phyloP scores from a whole-genome alignment of 1,140 invertebrate genomes.

The Andricus grossulariae region DNA sequence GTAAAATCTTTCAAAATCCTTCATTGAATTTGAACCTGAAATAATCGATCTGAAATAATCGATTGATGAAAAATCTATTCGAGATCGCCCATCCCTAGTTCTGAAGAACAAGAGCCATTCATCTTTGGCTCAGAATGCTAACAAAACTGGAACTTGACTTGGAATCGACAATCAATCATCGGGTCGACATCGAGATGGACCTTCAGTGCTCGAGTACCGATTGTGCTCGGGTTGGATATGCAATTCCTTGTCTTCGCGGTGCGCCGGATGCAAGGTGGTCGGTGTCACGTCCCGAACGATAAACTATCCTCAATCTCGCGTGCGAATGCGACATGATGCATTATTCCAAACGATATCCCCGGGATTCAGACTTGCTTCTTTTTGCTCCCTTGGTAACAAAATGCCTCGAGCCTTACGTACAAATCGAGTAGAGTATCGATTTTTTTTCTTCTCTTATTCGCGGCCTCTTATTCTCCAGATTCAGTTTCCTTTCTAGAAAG shows the following conservation, averaged over 20 bases:
- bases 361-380: background rate
- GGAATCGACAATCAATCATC: background rate
- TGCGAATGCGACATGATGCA: slow-evolving; percentile 66
- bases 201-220: slow-evolving; percentile 10
- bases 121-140: too few species aligned
- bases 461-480: background rate
- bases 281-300: slow-evolving; percentile 51
- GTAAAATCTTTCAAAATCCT: too few species aligned
- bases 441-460: background rate
- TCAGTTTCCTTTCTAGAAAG: too few species aligned
- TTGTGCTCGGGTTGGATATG: slow-evolving; percentile 43
- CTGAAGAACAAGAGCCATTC: too few species aligned
- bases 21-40: too few species aligned
- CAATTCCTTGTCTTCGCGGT: slow-evolving; percentile 34
- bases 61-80: too few species aligned
- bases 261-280: slow-evolving; percentile 45
- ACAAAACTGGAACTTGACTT: too few species aligned
- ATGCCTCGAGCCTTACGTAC: slow-evolving; percentile 5
- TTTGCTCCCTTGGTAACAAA: background rate
- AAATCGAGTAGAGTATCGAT: slow-evolving; percentile 23
- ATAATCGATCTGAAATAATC: too few species aligned
- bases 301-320: slow-evolving; percentile 60
- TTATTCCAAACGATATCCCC: slow-evolving; percentile 56
- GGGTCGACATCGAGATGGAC: background rate
- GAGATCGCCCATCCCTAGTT: too few species aligned